phyloP scores from a whole-genome alignment of 2,113 vertebrate species.

The Deroptyus accipitrinus region DNA sequence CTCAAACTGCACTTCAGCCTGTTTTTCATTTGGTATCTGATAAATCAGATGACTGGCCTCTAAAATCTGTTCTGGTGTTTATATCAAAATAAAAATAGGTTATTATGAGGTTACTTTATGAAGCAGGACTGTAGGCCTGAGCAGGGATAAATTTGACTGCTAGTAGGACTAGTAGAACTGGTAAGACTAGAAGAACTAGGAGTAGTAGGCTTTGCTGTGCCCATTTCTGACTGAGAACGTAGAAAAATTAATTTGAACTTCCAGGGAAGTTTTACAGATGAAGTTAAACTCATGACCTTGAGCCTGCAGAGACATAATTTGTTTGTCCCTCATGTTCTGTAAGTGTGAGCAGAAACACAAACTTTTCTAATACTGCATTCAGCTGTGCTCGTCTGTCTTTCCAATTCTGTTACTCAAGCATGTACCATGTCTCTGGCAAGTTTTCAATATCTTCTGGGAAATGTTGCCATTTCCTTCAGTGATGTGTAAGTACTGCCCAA shows the following conservation, averaged over 20 bases:
- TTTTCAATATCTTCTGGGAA: constrained; percentile 35
- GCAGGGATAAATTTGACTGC: background rate
- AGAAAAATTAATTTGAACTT: background rate
- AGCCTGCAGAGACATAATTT: background rate
- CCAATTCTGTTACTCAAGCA: background rate
- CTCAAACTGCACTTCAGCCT: background rate
- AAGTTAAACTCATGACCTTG: background rate
- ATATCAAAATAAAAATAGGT: background rate
- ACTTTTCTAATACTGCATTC: background rate
- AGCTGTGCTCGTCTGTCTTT: background rate
- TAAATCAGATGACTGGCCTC: background rate
- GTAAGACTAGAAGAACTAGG: background rate
- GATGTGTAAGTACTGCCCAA: background rate
- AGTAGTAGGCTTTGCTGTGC: background rate
- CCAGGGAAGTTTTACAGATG: background rate
- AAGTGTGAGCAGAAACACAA: background rate
- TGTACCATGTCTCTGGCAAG: background rate
- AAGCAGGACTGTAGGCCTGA: background rate
- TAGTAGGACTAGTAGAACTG: background rate
- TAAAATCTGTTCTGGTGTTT: background rate
- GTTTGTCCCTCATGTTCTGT: background rate
- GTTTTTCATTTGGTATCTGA: background rate
- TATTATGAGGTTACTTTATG: background rate
- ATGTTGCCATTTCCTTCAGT: background rate
- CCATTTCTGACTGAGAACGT: background rate